Evolutionary conservation across 2,888 invertebrate genomes (phyloP), one percentile per base, ranked within the genome.

Genomic region (Sphecodes monilicornis): DNA sequence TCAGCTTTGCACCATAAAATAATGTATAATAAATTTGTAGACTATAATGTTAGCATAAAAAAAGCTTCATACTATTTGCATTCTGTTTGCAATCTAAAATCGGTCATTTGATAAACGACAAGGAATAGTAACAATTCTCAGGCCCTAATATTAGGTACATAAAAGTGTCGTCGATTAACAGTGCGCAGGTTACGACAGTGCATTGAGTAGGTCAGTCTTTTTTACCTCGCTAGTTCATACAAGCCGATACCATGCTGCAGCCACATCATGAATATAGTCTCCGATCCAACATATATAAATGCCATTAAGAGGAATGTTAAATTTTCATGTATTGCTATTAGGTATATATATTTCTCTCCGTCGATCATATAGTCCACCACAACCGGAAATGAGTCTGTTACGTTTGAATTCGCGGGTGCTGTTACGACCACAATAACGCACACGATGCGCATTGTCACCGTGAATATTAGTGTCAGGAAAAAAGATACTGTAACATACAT

Each of bases 241-340:
- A 57, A 26, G 26, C 13, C 0, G 57, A 1, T 26, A 57, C 1
- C 1, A 13, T 57, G 57, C 1, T 57, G 26, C 57, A 57, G 3
- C 57, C 57, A 57, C 57, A 57, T 57, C 13, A 57, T 57, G 13
- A 11, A 57, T 4, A 57, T 0, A 1, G 26, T 3, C n/a, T 57
- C 57, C 5, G 5, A 0, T 4, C 4, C 26, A 13, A 1, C 4
- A n/a, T 26, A n/a, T 57, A 57, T 26, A 26, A 13, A 1, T 13
- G 4, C 26, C 13, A 1, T 1, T 1, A 57, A 0, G 0, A 13
- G 1, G 13, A 57, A 1, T 26, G 57, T 0, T 4, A 57, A 0
- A 1, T 0, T 3, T 10, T 71, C 22, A 22, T 57, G 73, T 3
- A 73, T 0, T n/a, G 1, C 3, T 13, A 26, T 57, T 0, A 18